Base-by-base conservation (phyloP, 2,888 invertebrate species). In the Tetropium fuscum region DNA sequence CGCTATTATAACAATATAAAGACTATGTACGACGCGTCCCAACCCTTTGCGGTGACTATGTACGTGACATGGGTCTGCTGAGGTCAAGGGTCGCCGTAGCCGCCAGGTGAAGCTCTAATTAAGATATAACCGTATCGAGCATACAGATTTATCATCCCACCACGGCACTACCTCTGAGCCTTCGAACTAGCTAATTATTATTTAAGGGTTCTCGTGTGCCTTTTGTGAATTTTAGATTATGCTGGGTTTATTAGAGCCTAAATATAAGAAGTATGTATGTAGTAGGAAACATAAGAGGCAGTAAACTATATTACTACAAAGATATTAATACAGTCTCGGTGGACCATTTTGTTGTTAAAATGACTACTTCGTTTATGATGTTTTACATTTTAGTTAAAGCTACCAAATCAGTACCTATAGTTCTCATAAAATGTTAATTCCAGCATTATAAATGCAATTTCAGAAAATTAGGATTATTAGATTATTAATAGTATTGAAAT, bases 91-190 rank as follows among this genome's bases (percentile, higher is more conserved):
- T 60, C 60, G 48, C 41, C 41, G 56, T 41, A 53, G 57, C 54
- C 53, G 48, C 63, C 65, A 63, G 65, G 60, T 63, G 58, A 58
- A 53, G 27, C 56, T 48, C 62, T 58, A 63, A 65, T 63, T 65
- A 63, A 51, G 58, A 63, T 60, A 57, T 53, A 57, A 36, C 53
- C 58, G 56, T 59, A 63, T 63, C 58, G 58, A 55, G 47, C 53
- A 25, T 40, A 48, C 44, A 43, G 58, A 59, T 63, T 56, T 56
- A 59, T 53, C 56, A 56, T 59, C 53, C 45, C 38, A 40, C 58
- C 48, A 38, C 47, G 15, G 45, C 11, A 56, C 43, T 19, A 44
- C 10, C 45, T 34, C 19, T 27, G 38, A 25, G 38, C 51, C 18
- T 27, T 51, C 25, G 30, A 27, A 27, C 51, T 27, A 20, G 25